phyloP scores from a whole-genome alignment of 2,888 invertebrate genomes.

The Villa cingulata region DNA sequence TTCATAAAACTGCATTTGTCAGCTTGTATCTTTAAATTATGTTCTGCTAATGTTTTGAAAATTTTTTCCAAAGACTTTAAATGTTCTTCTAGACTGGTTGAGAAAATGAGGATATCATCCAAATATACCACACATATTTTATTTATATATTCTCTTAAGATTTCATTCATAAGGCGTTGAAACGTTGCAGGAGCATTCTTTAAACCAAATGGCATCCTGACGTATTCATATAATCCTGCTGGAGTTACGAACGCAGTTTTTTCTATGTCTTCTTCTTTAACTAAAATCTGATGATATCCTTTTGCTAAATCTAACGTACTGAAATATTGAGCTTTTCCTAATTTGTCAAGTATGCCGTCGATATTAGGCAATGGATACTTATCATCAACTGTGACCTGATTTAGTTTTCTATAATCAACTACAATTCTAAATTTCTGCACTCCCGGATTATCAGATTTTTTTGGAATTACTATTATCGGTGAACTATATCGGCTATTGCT shows the following conservation, averaged over 20 bases:
- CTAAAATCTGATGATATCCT: slow-evolving; percentile 11
- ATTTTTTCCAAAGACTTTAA: slow-evolving; percentile 7
- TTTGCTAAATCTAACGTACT: slow-evolving; percentile 4
- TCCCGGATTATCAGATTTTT: slow-evolving; percentile 9
- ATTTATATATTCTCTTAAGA: no score
- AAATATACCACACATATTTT: no score
- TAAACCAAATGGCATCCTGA: no score
- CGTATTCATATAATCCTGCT: no score
- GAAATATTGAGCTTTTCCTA: slow-evolving; percentile 6
- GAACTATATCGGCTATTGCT: slow-evolving; percentile 8
- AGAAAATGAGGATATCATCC: no score
- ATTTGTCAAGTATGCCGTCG: slow-evolving; percentile 7
- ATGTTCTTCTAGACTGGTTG: no score
- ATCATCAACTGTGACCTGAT: slow-evolving; percentile 8
- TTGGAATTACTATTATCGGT: slow-evolving; percentile 8
- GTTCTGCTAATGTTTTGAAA: not conserved
- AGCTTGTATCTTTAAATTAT: slow-evolving; percentile 1
- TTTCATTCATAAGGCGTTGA: no score
- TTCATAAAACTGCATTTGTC: slow-evolving; percentile 1
- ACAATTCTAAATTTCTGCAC: slow-evolving; percentile 8
- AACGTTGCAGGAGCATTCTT: no score
- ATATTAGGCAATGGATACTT: slow-evolving; percentile 10
- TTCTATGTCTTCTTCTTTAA: no score
- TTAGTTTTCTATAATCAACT: slow-evolving; percentile 10
- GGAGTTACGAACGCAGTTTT: no score